phyloP scores from a whole-genome alignment of 2,113 vertebrate genomes.

The Hucho hucho region DNA sequence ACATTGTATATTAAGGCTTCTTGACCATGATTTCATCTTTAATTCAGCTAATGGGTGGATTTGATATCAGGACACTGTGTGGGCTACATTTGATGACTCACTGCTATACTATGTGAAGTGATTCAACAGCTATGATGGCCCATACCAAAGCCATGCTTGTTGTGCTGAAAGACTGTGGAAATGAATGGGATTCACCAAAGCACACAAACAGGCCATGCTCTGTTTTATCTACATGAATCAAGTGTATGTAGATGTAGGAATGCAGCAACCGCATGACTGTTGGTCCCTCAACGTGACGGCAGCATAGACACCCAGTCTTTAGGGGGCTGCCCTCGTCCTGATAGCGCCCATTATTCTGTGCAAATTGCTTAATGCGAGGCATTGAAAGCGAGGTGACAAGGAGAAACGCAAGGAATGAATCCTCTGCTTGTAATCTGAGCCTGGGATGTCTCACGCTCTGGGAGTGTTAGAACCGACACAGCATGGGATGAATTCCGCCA shows the following conservation, averaged over 20 bases:
- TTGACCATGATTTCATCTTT: too few relatives aligned
- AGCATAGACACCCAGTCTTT: slow-evolving; percentile 47
- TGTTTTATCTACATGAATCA: slow-evolving; percentile 20
- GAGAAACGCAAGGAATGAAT: slow-evolving; percentile 65
- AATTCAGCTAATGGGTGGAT: background rate
- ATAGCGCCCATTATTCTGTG: slow-evolving; percentile 65
- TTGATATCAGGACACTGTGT: background rate
- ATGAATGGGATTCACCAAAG: slow-evolving; percentile 20
- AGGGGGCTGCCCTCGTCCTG: slow-evolving; percentile 37
- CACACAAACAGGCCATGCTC: slow-evolving; percentile 29
- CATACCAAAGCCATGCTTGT: slow-evolving; percentile 11
- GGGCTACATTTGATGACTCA: background rate
- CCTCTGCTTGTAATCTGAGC: slow-evolving; percentile 64
- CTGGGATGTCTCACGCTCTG: slow-evolving; percentile 57
- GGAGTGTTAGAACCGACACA: slow-evolving; percentile 65
- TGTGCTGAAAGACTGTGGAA: background rate
- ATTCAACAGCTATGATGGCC: background rate
- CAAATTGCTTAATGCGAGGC: slow-evolving; percentile 65
- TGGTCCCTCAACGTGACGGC: slow-evolving; percentile 35
- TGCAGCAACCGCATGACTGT: slow-evolving; percentile 27
- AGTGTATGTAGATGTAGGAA: background rate
- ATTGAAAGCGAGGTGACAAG: slow-evolving; percentile 64
- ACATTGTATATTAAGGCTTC: too few relatives aligned
- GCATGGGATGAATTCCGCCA: slow-evolving; percentile 68
- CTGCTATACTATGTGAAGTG: slow-evolving; percentile 1